Conservation (phyloP, 2,797 vertebrate genomes). For the Simalia tracyae region DNA sequence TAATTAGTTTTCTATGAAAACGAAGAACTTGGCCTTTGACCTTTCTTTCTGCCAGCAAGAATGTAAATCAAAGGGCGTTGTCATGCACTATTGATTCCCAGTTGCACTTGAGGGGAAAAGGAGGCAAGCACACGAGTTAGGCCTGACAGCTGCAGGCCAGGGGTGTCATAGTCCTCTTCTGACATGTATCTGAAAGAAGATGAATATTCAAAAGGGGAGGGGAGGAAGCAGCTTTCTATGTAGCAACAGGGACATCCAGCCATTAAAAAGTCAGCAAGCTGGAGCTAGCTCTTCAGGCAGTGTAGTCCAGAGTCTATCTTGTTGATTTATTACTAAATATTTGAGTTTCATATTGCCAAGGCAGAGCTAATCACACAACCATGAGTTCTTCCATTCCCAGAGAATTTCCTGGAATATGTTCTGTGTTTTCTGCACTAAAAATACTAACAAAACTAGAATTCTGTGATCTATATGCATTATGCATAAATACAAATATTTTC, state of each 20-base stretch:
- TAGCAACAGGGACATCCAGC: not conserved
- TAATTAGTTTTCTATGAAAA: constrained; percentile 73
- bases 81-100: constrained; percentile 35
- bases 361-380: not conserved
- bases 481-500: not conserved
- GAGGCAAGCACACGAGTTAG: constrained; percentile 3
- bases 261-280: not conserved
- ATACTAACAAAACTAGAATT: not conserved
- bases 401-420: not conserved
- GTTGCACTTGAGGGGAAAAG: constrained; percentile 49
- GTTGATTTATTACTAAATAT: not conserved
- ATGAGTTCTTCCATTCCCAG: not conserved
- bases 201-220: not conserved
- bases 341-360: not conserved
- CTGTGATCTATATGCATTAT: not conserved
- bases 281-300: not conserved
- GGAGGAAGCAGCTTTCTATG: not conserved
- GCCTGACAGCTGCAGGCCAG: not conserved
- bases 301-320: not conserved
- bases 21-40: constrained; percentile 72
- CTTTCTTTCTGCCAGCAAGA: constrained; percentile 64
- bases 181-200: constrained; percentile 7
- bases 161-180: not conserved
- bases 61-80: constrained; percentile 62
- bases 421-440: not conserved